Conservation (phyloP, 2,113 vertebrate species). For the Nyctereutes procyonoides region DNA sequence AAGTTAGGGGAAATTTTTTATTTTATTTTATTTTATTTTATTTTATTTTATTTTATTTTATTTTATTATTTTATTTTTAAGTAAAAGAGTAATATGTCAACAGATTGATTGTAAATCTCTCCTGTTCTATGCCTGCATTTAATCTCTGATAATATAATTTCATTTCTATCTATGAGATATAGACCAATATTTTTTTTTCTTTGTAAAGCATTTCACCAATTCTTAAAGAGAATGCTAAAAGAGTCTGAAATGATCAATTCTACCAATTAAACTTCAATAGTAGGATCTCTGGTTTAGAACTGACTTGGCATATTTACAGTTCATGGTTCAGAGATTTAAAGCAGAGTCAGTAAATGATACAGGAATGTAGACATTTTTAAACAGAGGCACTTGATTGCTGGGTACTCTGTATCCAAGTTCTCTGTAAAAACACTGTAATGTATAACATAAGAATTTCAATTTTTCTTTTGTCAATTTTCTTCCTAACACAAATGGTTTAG, state of each 20-base stretch:
- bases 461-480: neutral
- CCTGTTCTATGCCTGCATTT: neutral
- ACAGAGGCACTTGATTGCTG: neutral
- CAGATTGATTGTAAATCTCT: neutral
- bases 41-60: no score
- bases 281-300: conserved; percentile 42
- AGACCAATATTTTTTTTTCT: neutral
- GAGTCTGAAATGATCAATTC: conserved; percentile 53
- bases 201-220: neutral
- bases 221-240: neutral
- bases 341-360: neutral
- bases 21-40: no score
- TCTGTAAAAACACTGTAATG: neutral
- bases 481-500: neutral
- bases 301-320: conserved; percentile 42
- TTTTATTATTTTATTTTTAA: neutral
- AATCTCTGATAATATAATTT: neutral
- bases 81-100: neutral
- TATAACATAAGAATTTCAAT: neutral
- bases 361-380: conserved; percentile 33
- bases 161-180: neutral
- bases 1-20: neutral
- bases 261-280: conserved; percentile 44
- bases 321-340: neutral
- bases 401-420: neutral